Evolutionary conservation across 1,140 invertebrate species (phyloP).

Genomic region (Pogonognathellus flavescens): DNA sequence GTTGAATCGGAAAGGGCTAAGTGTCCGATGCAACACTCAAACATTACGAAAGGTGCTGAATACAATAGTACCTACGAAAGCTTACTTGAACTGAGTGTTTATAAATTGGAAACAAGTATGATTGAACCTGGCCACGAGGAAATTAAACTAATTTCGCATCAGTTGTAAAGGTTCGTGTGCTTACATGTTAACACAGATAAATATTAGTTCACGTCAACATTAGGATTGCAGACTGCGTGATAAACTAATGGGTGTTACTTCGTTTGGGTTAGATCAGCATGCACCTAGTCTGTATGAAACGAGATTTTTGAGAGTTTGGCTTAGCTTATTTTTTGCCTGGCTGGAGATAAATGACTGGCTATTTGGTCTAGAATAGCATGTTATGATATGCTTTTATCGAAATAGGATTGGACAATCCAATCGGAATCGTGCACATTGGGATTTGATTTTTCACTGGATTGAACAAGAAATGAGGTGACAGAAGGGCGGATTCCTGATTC

Average conservation of each 20-base stretch:
- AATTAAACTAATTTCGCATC: too few species aligned
- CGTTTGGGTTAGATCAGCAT: neutral
- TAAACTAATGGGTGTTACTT: neutral
- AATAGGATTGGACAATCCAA: slow-evolving; percentile 44
- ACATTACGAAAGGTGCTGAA: too few species aligned
- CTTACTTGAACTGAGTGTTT: too few species aligned
- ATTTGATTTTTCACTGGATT: slow-evolving; percentile 47
- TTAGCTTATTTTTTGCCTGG: too few species aligned
- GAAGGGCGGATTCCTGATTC: slow-evolving; percentile 34
- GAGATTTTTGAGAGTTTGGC: too few species aligned
- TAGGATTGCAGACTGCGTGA: neutral
- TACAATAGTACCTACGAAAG: too few species aligned
- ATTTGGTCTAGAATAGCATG: neutral
- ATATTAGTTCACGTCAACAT: neutral
- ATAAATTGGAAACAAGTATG: too few species aligned
- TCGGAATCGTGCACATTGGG: slow-evolving; percentile 28
- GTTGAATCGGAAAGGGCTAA: too few species aligned
- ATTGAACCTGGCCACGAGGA: too few species aligned
- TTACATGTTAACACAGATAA: too few species aligned
- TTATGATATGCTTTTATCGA: slow-evolving; percentile 38
- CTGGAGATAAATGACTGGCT: neutral
- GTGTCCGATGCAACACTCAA: too few species aligned
- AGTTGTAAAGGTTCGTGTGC: too few species aligned
- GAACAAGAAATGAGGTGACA: slow-evolving; percentile 33
- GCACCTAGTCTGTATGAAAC: neutral